Conservation (phyloP, 2,113 vertebrate genomes). For the Elephantulus edwardii region DNA sequence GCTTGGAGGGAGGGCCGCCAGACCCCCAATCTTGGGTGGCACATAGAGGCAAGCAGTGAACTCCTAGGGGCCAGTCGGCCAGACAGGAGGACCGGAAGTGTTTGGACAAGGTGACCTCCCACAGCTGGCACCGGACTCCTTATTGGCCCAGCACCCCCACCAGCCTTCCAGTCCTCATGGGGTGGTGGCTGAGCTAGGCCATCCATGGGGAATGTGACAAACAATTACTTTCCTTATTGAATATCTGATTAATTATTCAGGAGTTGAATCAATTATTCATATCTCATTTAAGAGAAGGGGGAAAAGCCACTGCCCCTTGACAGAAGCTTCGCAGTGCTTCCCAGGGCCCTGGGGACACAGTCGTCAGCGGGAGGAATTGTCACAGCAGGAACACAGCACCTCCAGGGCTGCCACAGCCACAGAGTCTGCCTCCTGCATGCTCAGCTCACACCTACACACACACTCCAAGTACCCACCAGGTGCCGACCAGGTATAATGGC, state of each 20-base stretch:
- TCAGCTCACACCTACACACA: not conserved
- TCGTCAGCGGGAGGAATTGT: slow-evolving; percentile 68
- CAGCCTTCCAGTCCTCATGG: slow-evolving; percentile 66
- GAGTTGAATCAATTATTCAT: slow-evolving; percentile 89
- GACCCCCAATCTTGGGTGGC: not conserved
- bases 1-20: not conserved
- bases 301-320: slow-evolving; percentile 81
- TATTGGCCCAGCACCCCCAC: slow-evolving; percentile 67
- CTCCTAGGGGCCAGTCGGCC: not conserved
- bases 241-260: slow-evolving; percentile 91
- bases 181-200: slow-evolving; percentile 82
- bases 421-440: not conserved
- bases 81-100: slow-evolving; percentile 9
- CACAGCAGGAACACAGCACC: slow-evolving; percentile 31
- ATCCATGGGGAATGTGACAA: slow-evolving; percentile 85
- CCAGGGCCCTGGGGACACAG: slow-evolving; percentile 73
- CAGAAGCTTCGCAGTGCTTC: slow-evolving; percentile 79
- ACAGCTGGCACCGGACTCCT: slow-evolving; percentile 71
- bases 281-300: slow-evolving; percentile 86
- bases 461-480: not conserved
- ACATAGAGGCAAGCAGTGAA: not conserved
- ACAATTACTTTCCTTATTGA: slow-evolving; percentile 91
- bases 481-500: not conserved
- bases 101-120: slow-evolving; percentile 85
- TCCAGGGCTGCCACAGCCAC: not conserved